Evolutionary conservation across 1,140 invertebrate genomes (phyloP).

Genomic region (Aphaenogaster rudis): DNA sequence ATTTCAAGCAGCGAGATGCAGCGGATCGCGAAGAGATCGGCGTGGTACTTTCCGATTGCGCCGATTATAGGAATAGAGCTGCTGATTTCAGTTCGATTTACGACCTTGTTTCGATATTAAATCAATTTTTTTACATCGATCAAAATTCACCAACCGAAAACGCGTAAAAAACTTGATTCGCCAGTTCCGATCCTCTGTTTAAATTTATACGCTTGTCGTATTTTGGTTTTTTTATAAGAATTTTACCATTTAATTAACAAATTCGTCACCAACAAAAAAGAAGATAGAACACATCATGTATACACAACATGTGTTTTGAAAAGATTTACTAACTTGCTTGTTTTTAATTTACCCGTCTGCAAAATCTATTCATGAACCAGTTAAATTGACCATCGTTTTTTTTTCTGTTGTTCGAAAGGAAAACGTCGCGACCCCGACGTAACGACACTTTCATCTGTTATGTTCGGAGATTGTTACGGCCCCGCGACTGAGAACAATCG

Average conservation of each 20-base stretch:
- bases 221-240: background rate
- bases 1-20: conserved; percentile 32
- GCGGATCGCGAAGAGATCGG: conserved; percentile 8
- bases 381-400: background rate
- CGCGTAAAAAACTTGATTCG: background rate
- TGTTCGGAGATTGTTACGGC: background rate
- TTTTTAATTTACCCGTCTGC: background rate
- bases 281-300: background rate
- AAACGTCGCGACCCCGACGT: background rate
- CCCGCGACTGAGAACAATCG: background rate
- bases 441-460: conserved; percentile 57
- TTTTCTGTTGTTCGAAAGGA: background rate
- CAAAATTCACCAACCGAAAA: background rate
- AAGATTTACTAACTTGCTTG: background rate
- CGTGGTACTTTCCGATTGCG: background rate
- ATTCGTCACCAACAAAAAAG: background rate
- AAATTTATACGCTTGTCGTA: background rate
- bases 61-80: background rate
- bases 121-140: background rate
- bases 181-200: background rate
- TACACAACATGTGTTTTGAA: background rate
- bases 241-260: background rate
- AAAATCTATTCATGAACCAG: background rate
- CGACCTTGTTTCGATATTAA: background rate
- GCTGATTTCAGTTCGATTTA: background rate